Evolutionary conservation across 2,888 invertebrate species (phyloP), one percentile per base, ranked within the genome.

Genomic region (Danaus chrysippus): DNA sequence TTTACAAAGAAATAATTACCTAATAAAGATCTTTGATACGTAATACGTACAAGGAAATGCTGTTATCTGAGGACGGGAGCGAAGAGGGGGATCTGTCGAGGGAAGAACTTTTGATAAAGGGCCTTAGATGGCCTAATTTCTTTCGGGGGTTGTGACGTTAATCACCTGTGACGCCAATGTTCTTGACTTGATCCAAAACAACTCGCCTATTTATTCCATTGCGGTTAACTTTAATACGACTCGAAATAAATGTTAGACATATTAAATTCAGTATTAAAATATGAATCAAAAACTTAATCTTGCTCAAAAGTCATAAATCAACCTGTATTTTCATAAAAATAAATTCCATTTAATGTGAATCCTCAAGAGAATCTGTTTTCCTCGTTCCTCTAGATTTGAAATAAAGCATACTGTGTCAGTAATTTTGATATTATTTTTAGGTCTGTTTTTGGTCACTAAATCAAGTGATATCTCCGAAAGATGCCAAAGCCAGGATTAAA

Each of bases 1-100:
- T 72, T 72, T 72, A 69, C 72, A 72, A 66, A 72, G 72, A 74
- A 75, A 76, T 76, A 75, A 77, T 77, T 76, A 75, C 73, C 71
- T 67, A 73, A 74, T 76, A 78, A 75, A 76, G 74, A 78, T 78
- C 70, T 72, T 67, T 71, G 76, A 76, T 76, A 76, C 71, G 73
- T 70, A 71, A 72, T 72, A 57, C 59, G 66, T 72, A 74, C 75
- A 73, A 63, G 70, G 71, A 72, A 74, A 74, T 58, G 70, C 73
- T 71, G 72, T 76, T 76, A 76, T 73, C 71, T 69, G 57, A 13
- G 53, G 52, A 42, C 64, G 62, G 61, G 49, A 61, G 64, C 59
- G 59, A 10, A 42, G 53, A 42, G 65, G 65, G 63, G 49, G 60
- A 63, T 59, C 64, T 67, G 70, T 71, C 71, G 67, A 66, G 66